Percentiles rank a stretch among this genome's conserved stretches.
phyloP scores from a whole-genome alignment of 2,888 invertebrate species.

The Acanthopleura granulata region DNA sequence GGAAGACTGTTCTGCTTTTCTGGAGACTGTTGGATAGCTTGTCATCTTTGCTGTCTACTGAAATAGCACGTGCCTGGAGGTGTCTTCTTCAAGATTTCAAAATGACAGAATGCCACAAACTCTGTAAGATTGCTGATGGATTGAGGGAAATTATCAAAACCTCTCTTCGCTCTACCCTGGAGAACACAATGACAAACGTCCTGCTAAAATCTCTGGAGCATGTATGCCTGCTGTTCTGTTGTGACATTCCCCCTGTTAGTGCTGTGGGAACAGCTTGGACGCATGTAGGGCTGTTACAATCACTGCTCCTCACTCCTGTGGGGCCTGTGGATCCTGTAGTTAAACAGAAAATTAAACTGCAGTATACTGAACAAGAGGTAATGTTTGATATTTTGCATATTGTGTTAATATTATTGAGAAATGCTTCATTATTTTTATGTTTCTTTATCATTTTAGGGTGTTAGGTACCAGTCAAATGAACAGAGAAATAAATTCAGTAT shows the following conservation, averaged over 20 bases:
- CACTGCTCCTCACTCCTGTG: constrained; percentile 68
- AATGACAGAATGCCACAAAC: neutral
- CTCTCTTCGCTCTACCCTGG: neutral
- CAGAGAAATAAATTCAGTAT: too few species aligned
- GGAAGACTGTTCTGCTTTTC: neutral
- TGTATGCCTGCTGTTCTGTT: neutral
- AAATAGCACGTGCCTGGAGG: neutral
- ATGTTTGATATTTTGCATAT: too few species aligned
- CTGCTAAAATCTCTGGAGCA: neutral
- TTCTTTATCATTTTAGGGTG: too few species aligned
- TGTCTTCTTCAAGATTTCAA: neutral
- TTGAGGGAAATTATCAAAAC: neutral
- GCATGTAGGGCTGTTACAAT: constrained; percentile 46
- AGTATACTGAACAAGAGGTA: constrained; percentile 80
- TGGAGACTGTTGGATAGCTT: neutral
- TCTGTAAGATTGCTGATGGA: neutral
- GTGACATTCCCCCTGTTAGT: neutral
- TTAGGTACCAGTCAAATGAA: too few species aligned
- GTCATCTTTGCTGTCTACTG: neutral
- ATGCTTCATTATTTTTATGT: too few species aligned
- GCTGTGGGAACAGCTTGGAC: constrained; percentile 34
- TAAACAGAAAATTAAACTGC: constrained; percentile 80
- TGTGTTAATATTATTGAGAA: too few species aligned
- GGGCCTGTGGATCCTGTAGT: constrained; percentile 87
- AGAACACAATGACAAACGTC: neutral